Conservation (phyloP, 1,140 invertebrate species). For the Odontomachus brunneus region DNA sequence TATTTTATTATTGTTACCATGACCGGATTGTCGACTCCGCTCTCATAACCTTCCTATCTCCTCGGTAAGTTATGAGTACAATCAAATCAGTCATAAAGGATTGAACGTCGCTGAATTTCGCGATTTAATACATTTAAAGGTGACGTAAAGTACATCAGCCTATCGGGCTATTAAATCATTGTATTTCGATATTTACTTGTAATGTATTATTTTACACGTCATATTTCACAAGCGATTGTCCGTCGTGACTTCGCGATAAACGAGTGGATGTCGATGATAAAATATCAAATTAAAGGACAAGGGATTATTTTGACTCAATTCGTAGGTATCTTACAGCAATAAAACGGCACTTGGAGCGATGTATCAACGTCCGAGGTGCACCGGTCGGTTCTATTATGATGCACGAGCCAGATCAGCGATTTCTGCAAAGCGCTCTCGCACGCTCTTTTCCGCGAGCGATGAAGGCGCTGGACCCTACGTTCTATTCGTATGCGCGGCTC, state of each 20-base stretch:
- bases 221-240: not conserved
- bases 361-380: not conserved
- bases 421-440: not conserved
- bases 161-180: not conserved
- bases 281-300: not conserved
- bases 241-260: constrained; percentile 14
- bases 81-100: no score
- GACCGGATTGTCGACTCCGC: no score
- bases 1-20: no score
- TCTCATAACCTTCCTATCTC: no score
- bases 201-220: constrained; percentile 8
- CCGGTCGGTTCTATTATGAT: not conserved
- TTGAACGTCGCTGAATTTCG: no score
- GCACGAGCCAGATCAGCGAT: not conserved
- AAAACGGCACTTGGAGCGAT: constrained; percentile 13
- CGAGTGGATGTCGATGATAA: constrained; percentile 6
- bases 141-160: no score
- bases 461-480: not conserved
- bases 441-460: not conserved
- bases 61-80: no score
- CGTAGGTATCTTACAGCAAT: not conserved
- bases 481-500: not conserved
- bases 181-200: constrained; percentile 4
- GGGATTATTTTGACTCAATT: not conserved
- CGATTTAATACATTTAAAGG: no score